These are phyloP conservation scores for Cynopterus sphinx DNA, from an alignment of 2,797 vertebrate genomes.

Conservation along the genomic window DNA sequence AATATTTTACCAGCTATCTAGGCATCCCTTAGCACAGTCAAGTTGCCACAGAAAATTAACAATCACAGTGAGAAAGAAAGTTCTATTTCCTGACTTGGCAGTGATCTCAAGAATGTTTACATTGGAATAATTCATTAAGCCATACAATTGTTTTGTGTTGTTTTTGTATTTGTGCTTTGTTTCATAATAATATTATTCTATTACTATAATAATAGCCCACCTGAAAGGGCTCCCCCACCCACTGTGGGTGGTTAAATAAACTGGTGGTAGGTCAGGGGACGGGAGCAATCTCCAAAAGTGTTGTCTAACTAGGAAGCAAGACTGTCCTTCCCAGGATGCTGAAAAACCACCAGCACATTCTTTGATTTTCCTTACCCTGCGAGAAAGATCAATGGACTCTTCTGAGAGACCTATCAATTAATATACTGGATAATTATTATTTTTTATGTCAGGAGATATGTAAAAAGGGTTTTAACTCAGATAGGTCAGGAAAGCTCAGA, in stretches of 20 bases:
- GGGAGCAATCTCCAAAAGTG: not conserved
- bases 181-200: not conserved
- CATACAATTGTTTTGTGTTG: not conserved
- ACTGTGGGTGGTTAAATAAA: not conserved
- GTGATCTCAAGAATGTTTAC: not conserved
- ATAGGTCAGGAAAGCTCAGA: constrained; percentile 33
- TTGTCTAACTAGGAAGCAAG: not conserved
- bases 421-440: constrained; percentile 40
- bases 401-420: constrained; percentile 47
- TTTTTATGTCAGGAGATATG: constrained; percentile 37
- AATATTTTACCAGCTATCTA: not conserved
- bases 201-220: not conserved
- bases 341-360: not conserved
- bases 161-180: not conserved
- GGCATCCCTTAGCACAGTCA: not conserved
- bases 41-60: not conserved
- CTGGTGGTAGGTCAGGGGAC: not conserved
- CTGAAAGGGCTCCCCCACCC: not conserved
- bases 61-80: not conserved
- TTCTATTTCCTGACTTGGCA: not conserved
- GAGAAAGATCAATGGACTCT: not conserved
- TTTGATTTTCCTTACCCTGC: not conserved
- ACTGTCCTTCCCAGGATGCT: not conserved
- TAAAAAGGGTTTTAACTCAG: constrained; percentile 41
- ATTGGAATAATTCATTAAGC: not conserved